Evolutionary conservation across 2,113 vertebrate species (phyloP), one percentile per base, ranked within the genome.

Genomic region (Syngnathus floridae): DNA sequence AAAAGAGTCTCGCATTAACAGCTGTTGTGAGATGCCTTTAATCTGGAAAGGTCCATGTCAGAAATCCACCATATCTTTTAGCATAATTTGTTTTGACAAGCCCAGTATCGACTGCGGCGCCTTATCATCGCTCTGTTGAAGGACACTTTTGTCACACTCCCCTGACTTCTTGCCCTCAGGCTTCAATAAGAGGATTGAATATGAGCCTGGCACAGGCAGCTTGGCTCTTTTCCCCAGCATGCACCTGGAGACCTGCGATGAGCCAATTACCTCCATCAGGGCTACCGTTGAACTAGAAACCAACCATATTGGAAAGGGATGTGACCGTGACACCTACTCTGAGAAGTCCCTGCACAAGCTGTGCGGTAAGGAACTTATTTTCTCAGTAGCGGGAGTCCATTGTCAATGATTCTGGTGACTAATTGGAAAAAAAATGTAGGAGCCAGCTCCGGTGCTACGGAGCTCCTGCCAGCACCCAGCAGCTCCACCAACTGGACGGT

Each of bases 291-390:
- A 97, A 64, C 91, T 99, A 9, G 96, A 99, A 90, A 99, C 95
- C 61, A 93, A 86, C 79, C 97, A 99, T 65, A 98, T 99, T 4
- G 97, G 97, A 45, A 98, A 98, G 80, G 97, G 97, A 75, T 99
- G 97, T 0, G 97, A 99, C 46, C 89, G 97, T n/a, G 97, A 99
- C 72, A 99, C 97, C 3, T 99, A 99, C 84, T 97, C 97, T 0
- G 97, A 99, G 90, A 98, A 96, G 77, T 97, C 96, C 7, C 90
- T 98, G 21, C 96, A 98, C 85, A 92, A 91, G 69, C 91, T 99
- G 16, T 99, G 97, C 0, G 96, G 96, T 99, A 85, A 93, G 91
- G 74, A 69, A 1, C 19, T 17, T 36, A 22, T 40, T 37, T 37
- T 52, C 35, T 1, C 21, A 22, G 21, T 22, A 22, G n/a, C 19